phyloP scores from a whole-genome alignment of 2,797 vertebrate genomes.

The Acomys russatus region DNA sequence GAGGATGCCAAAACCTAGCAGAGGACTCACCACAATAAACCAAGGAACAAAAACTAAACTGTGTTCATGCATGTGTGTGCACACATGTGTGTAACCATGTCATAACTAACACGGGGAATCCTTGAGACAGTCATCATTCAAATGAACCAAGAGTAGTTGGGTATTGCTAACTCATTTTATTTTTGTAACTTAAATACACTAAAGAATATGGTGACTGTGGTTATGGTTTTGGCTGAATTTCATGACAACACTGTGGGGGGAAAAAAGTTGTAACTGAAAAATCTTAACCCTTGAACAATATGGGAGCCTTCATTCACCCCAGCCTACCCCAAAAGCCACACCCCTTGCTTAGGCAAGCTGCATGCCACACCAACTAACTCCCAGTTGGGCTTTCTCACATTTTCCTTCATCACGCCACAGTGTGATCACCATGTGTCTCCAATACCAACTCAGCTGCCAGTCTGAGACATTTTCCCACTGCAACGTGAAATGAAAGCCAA shows the following conservation, averaged over 20 bases:
- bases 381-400: neutral
- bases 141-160: neutral
- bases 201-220: neutral
- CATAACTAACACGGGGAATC: neutral
- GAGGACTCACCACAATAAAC: neutral
- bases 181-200: neutral
- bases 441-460: conserved; percentile 66
- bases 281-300: neutral
- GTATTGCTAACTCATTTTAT: conserved; percentile 18
- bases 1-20: neutral
- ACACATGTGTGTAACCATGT: neutral
- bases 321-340: neutral
- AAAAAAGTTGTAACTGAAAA: neutral
- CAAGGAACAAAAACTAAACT: neutral
- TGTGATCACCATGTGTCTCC: conserved; percentile 55
- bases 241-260: neutral
- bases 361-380: neutral
- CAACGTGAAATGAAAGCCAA: conserved; percentile 37
- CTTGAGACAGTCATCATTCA: neutral
- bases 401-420: conserved; percentile 56
- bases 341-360: neutral
- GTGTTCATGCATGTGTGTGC: neutral
- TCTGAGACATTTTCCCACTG: conserved; percentile 66
- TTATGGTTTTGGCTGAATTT: conserved; percentile 18
- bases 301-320: neutral